Percentiles rank a stretch among this genome's conserved stretches.
phyloP scores from a whole-genome alignment of 2,888 invertebrate species.

The Latrodectus elegans region DNA sequence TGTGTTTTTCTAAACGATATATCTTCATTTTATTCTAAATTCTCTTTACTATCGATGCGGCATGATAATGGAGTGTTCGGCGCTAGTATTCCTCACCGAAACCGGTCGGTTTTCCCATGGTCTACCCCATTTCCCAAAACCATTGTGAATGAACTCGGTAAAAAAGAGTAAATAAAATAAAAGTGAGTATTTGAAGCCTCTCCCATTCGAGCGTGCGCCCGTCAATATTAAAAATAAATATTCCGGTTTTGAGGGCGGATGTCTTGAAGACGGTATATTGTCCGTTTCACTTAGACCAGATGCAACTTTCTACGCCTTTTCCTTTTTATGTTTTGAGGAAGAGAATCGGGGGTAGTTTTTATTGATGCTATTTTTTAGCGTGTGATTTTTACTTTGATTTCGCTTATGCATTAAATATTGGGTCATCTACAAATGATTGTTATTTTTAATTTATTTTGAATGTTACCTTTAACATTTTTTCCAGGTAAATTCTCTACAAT shows the following conservation, averaged over 20 bases:
- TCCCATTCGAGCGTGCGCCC: neutral
- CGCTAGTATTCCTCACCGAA: conserved; percentile 20
- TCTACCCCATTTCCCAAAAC: conserved; percentile 44
- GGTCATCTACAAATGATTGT: no score
- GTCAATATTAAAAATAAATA: conserved; percentile 2
- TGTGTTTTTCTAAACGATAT: neutral
- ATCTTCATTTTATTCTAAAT: neutral
- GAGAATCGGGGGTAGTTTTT: no score
- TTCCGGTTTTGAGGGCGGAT: neutral
- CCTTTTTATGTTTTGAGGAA: no score
- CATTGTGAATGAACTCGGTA: conserved; percentile 42
- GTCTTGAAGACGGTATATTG: neutral
- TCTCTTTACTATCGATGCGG: neutral
- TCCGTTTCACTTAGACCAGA: neutral
- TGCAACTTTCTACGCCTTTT: neutral
- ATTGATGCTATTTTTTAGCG: no score
- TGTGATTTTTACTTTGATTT: no score
- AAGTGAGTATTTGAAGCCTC: neutral
- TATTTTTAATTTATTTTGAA: no score
- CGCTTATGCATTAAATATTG: no score
- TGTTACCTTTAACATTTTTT: no score
- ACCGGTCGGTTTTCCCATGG: conserved; percentile 41
- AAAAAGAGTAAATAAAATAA: neutral
- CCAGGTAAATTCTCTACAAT: no score
- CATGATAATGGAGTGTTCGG: neutral